Conservation (phyloP, 2,888 invertebrate genomes). For the Uropetala carovei region DNA sequence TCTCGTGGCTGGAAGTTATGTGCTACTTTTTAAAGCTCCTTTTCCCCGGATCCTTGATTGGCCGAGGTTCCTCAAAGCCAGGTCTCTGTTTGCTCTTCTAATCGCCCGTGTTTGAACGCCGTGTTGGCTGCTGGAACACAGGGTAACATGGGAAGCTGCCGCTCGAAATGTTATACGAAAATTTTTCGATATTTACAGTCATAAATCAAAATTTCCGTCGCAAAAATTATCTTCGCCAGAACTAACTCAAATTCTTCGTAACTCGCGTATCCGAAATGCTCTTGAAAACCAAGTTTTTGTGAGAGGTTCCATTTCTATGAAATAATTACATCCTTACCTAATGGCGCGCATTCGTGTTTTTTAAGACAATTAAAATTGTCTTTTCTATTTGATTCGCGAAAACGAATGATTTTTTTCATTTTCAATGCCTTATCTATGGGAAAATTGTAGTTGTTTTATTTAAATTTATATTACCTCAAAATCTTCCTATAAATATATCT, state of each 20-base stretch:
- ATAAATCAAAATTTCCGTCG: conserved; percentile 27
- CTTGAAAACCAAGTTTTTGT: neutral
- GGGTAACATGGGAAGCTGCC: neutral
- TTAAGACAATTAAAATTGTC: too few species aligned
- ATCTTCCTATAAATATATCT: too few species aligned
- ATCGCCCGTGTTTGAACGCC: neutral
- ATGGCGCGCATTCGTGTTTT: neutral
- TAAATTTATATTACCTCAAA: too few species aligned
- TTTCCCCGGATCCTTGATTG: neutral
- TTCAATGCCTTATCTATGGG: too few species aligned
- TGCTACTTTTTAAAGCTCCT: neutral
- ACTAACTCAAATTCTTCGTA: neutral
- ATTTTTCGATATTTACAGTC: conserved; percentile 23
- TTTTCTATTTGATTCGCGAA: too few species aligned
- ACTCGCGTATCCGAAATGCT: neutral
- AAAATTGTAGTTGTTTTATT: too few species aligned
- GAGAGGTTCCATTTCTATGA: neutral
- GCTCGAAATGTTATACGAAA: neutral
- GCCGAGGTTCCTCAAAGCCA: neutral
- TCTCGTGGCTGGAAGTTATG: neutral
- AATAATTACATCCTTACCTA: neutral
- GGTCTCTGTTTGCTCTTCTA: conserved; percentile 22
- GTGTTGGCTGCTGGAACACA: neutral
- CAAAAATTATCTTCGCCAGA: neutral
- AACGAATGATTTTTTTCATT: too few species aligned